phyloP scores from a whole-genome alignment of 2,888 invertebrate species.

The Achlya flavicornis region DNA sequence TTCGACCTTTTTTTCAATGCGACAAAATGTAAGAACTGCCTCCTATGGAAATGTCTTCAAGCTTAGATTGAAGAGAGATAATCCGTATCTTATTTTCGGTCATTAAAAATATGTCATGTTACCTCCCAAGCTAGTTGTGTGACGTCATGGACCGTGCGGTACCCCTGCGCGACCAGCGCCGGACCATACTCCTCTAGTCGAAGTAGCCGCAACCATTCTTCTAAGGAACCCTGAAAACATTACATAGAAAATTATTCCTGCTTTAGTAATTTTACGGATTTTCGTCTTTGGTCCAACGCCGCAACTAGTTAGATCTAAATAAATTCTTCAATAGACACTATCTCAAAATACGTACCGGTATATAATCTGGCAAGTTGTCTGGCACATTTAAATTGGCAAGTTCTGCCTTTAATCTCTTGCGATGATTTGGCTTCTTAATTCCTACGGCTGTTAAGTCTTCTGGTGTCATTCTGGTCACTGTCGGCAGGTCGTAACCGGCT shows the following conservation, averaged over 20 bases:
- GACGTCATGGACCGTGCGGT: conserved; percentile 96
- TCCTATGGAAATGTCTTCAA: no score
- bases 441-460: conserved; percentile 95
- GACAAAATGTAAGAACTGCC: no score
- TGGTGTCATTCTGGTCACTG: conserved; percentile 99
- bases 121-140: conserved; percentile 98
- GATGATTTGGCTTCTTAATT: conserved; percentile 98
- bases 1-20: no score
- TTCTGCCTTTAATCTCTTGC: conserved; percentile 97
- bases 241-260: not conserved
- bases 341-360: conserved; percentile 86
- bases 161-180: conserved; percentile 95
- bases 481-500: conserved; percentile 98
- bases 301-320: no score
- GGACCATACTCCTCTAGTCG: conserved; percentile 96
- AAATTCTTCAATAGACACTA: no score
- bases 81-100: no score
- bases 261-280: no score
- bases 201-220: conserved; percentile 96
- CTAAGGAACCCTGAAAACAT: conserved; percentile 90
- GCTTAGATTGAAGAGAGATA: no score
- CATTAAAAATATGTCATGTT: not conserved
- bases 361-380: conserved; percentile 97
- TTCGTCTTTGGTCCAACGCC: no score
- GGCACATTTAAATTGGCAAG: conserved; percentile 97